Evolutionary conservation across 2,113 vertebrate genomes (phyloP).

Genomic region (Gnathonemus echidnorhynchus): DNA sequence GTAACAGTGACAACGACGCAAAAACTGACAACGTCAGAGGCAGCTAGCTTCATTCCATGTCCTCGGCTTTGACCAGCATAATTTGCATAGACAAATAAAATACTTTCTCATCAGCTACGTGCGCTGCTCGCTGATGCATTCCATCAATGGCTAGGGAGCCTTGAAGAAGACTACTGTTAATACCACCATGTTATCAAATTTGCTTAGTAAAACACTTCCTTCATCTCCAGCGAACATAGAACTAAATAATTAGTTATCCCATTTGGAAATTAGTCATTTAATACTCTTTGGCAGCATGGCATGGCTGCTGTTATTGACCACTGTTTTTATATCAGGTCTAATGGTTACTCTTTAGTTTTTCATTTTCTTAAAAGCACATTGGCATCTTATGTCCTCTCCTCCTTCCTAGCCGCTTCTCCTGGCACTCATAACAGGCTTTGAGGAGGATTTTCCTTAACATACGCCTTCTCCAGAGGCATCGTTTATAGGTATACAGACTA

Average conservation of each 20-base stretch:
- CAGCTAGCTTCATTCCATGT: neutral
- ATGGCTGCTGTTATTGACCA: conserved; percentile 20
- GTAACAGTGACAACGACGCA: neutral
- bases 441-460: neutral
- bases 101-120: neutral
- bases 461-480: neutral
- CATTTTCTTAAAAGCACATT: conserved; percentile 40
- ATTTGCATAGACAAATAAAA: neutral
- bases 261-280: conserved; percentile 1
- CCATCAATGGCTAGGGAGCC: neutral
- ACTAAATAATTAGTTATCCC: conserved; percentile 4
- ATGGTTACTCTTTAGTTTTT: conserved; percentile 19
- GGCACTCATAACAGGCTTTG: neutral
- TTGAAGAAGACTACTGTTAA: neutral
- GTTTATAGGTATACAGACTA: neutral
- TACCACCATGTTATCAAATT: neutral
- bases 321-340: conserved; percentile 26
- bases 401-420: neutral
- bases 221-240: neutral
- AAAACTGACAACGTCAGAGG: neutral
- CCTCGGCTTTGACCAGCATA: neutral
- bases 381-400: conserved; percentile 14
- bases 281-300: neutral
- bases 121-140: neutral
- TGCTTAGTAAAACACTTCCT: neutral